Evolutionary conservation across 2,113 vertebrate genomes (phyloP).

Genomic region (Chitala chitala): DNA sequence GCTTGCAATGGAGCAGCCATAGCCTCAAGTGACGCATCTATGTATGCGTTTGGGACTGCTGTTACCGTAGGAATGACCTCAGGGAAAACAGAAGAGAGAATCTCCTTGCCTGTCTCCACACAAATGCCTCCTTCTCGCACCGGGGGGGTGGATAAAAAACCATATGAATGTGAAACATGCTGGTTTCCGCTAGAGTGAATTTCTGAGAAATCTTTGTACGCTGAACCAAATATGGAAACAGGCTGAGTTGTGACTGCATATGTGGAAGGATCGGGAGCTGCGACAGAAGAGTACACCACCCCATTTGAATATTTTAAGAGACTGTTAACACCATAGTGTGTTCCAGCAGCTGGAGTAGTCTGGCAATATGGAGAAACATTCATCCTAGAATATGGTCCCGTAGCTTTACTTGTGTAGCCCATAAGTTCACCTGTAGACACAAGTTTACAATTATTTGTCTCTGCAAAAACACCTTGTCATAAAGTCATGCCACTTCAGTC

Average conservation of each 20-base stretch:
- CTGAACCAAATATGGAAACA: slow-evolving; percentile 84
- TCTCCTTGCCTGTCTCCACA: slow-evolving; percentile 68
- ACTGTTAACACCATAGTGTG: slow-evolving; percentile 62
- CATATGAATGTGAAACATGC: slow-evolving; percentile 69
- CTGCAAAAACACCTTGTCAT: slow-evolving; percentile 23
- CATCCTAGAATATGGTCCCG: slow-evolving; percentile 64
- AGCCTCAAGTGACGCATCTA: slow-evolving; percentile 75
- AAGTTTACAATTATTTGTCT: slow-evolving; percentile 78
- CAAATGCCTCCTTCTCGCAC: slow-evolving; percentile 62
- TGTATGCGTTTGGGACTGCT: slow-evolving; percentile 78
- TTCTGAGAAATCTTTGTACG: slow-evolving; percentile 63
- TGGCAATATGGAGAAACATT: slow-evolving; percentile 72
- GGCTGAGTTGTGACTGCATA: slow-evolving; percentile 96
- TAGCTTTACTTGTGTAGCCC: slow-evolving; percentile 78
- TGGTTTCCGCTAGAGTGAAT: slow-evolving; percentile 65
- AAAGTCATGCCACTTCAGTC: slow-evolving; percentile 66
- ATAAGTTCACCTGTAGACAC: slow-evolving; percentile 92
- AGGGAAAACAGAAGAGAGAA: slow-evolving; percentile 66
- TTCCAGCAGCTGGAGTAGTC: slow-evolving; percentile 51
- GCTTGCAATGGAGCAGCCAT: slow-evolving; percentile 70
- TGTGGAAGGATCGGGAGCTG: slow-evolving; percentile 80
- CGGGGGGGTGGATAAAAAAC: slow-evolving; percentile 72
- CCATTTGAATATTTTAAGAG: slow-evolving; percentile 83
- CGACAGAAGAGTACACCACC: slow-evolving; percentile 90
- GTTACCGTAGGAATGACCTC: slow-evolving; percentile 71